phyloP scores from a whole-genome alignment of 2,888 invertebrate species.

The Sminthurinus aureus region DNA sequence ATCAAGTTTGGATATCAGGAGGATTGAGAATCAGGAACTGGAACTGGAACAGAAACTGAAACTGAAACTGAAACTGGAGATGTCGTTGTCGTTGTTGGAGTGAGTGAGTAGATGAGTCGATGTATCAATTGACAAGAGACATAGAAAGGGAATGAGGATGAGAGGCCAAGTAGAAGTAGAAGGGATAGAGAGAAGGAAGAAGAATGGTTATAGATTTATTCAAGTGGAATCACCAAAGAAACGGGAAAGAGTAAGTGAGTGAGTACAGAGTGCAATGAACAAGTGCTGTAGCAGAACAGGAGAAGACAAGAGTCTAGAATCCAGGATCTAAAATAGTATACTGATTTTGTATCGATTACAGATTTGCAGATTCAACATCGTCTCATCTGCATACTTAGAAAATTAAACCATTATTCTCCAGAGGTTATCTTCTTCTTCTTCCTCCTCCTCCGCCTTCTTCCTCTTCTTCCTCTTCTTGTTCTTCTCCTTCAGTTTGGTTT shows the following conservation, averaged over 20 bases:
- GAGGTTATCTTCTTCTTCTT: slow-evolving; percentile 29
- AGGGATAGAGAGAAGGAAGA: background rate
- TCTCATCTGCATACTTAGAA: slow-evolving; percentile 41
- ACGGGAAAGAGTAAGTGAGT: background rate
- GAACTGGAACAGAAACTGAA: background rate
- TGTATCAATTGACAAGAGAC: background rate
- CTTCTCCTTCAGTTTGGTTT: background rate
- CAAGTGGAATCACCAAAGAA: slow-evolving; percentile 21
- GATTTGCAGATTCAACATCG: slow-evolving; percentile 35
- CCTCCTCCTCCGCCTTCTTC: background rate
- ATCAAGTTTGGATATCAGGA: background rate
- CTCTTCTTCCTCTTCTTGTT: background rate
- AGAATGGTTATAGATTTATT: slow-evolving; percentile 21
- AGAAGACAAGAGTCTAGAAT: no score
- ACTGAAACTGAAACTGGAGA: background rate
- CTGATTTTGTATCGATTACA: slow-evolving; percentile 34
- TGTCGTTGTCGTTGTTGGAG: background rate
- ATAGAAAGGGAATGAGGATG: background rate
- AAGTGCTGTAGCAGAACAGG: no score
- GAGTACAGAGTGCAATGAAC: no score
- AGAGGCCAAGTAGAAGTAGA: background rate
- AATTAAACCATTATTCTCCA: slow-evolving; percentile 40
- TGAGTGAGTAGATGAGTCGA: background rate
- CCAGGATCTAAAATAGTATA: no score
- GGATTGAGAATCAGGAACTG: background rate